These are phyloP conservation scores for Parasteatoda lunata DNA, from an alignment of 2,888 invertebrate genomes.

Conservation along the genomic window DNA sequence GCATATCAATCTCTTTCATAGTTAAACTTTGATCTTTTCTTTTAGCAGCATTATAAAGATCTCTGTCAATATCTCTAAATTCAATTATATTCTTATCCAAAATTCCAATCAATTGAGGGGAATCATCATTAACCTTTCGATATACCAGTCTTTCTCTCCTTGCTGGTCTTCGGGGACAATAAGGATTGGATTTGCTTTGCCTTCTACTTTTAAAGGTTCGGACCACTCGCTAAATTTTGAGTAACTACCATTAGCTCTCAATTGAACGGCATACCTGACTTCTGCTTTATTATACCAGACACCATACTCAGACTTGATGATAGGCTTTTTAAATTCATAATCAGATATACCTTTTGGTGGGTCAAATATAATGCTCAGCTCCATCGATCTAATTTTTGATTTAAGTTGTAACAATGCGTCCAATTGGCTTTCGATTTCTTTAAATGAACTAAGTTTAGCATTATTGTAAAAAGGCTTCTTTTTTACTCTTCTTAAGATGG, in stretches of 20 bases:
- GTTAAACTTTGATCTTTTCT: background rate
- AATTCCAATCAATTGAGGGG: background rate
- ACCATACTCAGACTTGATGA: background rate
- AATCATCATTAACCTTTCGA: background rate
- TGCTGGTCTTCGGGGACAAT: background rate
- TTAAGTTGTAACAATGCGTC: background rate
- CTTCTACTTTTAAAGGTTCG: background rate
- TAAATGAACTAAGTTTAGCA: background rate
- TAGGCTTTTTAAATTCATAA: background rate
- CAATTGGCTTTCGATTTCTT: background rate
- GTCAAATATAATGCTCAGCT: background rate
- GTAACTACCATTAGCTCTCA: background rate
- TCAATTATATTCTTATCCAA: background rate
- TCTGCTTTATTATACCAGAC: background rate
- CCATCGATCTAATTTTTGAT: background rate
- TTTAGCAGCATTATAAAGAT: background rate
- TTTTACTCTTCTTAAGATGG: background rate
- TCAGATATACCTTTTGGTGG: background rate
- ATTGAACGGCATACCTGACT: background rate
- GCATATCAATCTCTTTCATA: background rate
- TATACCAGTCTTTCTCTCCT: background rate
- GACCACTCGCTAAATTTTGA: background rate
- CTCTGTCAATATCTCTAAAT: background rate
- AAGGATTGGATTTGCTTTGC: background rate
- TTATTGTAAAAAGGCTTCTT: background rate